Base-by-base conservation (phyloP, 2,888 invertebrate species). In the Eledona agricola region DNA sequence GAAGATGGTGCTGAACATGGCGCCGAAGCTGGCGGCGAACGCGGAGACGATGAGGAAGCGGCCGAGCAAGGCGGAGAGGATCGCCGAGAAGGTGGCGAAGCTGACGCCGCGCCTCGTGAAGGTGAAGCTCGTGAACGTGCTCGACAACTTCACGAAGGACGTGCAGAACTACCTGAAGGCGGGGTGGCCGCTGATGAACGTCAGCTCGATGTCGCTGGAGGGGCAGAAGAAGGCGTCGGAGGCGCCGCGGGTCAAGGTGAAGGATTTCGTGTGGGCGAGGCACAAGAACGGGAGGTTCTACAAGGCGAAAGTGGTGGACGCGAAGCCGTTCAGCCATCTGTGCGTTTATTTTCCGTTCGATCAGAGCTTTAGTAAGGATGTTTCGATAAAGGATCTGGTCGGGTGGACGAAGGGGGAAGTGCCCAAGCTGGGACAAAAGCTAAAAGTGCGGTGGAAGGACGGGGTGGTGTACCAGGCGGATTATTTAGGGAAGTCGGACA, bases 261-360 rank as follows among this genome's bases (percentile, higher is more conserved):
- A 64, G 1, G 79, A 79, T 45, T 66, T 63, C n/a, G 84, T 85
- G 2, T 83, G 83, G 78, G 85, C 84, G 0, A 83, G 80, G 59
- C 83, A 85, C 70, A 78, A 79, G 43, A 85, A 84, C 59, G 78
- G 76, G 1, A 77, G 85, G 26, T 85, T 80, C 67, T 84, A 85
- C 66, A 74, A 78, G 54, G 82, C 81, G 6, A 77, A 72, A 51
- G 78, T 87, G 4, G 63, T 72, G 1, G 76, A 78, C 5, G 77
- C 80, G 5, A 72, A 75, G 7, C 72, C 75, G 11, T 78, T 78
- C 43, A 72, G 77, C 2, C 81, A 81, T 62, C 83, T 82, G 65
- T 80, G 80, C 60, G 83, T 86, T 2, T 81, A 82, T 51, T 87
- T 87, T 70, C 77, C 78, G n/a, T 83, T 83, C 63, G 77, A 79